Percentiles rank a stretch among this genome's conserved stretches.
phyloP scores from a whole-genome alignment of 2,888 invertebrate genomes.

The Diarsia rubi region DNA sequence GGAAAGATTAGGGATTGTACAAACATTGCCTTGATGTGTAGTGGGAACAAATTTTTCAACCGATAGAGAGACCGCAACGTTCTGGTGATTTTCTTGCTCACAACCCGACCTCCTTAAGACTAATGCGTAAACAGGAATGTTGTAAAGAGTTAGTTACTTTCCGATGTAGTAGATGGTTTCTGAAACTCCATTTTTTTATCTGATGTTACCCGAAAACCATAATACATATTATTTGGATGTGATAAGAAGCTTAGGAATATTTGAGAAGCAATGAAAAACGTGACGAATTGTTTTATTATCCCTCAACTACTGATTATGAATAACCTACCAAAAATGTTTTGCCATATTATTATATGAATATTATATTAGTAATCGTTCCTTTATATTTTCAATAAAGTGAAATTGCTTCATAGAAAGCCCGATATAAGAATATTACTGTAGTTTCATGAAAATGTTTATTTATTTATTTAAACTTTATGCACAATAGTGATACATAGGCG shows the following conservation, averaged over 20 bases:
- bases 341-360: constrained; percentile 28
- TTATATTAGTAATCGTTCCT: background rate
- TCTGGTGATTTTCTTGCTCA: too few species aligned
- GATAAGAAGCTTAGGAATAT: background rate
- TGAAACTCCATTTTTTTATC: background rate
- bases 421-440: background rate
- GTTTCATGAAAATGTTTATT: background rate
- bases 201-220: background rate
- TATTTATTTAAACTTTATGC: too few species aligned
- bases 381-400: background rate
- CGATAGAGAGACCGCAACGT: too few species aligned
- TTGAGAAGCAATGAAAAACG: constrained; percentile 39
- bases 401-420: background rate
- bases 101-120: too few species aligned
- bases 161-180: background rate
- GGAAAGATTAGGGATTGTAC: too few species aligned
- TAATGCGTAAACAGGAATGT: too few species aligned
- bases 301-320: background rate
- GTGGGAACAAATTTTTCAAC: too few species aligned
- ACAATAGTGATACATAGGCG: too few species aligned
- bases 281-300: constrained; percentile 32
- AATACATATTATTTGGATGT: background rate
- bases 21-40: too few species aligned
- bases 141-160: background rate
- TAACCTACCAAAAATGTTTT: constrained; percentile 4